Percentiles rank a stretch among this genome's conserved stretches.
These are phyloP conservation scores for Ornithoptera priamus DNA, from an alignment of 2,888 invertebrate species.

Conservation along the genomic window DNA sequence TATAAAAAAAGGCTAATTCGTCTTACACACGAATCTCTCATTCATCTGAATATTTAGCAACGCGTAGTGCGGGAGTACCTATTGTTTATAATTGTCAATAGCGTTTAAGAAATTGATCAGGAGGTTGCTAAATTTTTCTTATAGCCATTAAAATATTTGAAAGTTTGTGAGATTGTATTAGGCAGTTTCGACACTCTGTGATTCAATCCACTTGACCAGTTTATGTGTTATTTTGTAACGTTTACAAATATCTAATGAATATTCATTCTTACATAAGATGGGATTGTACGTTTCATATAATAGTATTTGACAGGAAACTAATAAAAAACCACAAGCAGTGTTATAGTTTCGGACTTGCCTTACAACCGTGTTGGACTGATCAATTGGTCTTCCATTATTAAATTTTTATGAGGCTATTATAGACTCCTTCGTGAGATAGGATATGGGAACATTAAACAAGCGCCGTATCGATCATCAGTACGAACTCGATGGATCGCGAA, in stretches of 20 bases:
- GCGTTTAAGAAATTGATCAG: slow-evolving; percentile 17
- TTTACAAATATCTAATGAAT: background rate
- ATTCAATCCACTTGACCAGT: slow-evolving; percentile 19
- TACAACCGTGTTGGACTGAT: background rate
- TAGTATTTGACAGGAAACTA: background rate
- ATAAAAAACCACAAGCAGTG: background rate
- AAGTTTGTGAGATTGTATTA: slow-evolving; percentile 16
- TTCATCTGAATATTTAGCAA: slow-evolving; percentile 20
- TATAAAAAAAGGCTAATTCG: background rate
- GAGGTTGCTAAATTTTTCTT: slow-evolving; percentile 26
- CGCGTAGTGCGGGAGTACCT: slow-evolving; percentile 17
- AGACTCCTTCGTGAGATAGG: no score
- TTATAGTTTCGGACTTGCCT: background rate
- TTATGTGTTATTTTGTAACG: slow-evolving; percentile 13
- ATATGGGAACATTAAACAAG: no score
- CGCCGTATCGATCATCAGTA: no score
- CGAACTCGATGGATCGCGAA: no score
- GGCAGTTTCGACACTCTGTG: slow-evolving; percentile 9
- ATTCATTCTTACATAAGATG: slow-evolving; percentile 6
- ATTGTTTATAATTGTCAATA: slow-evolving; percentile 16
- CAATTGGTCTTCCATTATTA: background rate
- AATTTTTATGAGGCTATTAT: background rate
- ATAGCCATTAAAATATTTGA: slow-evolving; percentile 25
- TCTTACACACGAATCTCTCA: slow-evolving; percentile 17
- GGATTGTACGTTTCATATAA: background rate